Evolutionary conservation across 2,113 vertebrate species (phyloP), one percentile per base, ranked within the genome.

Genomic region (Colius striatus): DNA sequence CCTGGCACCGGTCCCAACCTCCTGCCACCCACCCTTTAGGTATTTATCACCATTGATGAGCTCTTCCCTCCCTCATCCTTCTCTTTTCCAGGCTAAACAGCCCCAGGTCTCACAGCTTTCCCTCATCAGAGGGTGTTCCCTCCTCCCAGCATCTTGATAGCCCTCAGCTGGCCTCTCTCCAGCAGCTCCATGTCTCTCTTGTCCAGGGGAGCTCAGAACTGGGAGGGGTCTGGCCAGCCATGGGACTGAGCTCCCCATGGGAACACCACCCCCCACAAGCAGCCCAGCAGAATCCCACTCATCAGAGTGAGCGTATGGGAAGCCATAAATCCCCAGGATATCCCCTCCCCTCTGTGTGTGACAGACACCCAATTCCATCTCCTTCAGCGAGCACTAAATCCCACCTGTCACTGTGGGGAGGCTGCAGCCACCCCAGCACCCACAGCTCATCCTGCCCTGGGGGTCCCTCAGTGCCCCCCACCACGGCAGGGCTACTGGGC

Each of bases 351-450:
- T 85, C 60, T 47, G 92, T 96, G 96, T 97, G 97, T 96, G 26
- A 97, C 98, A 97, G 97, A 96, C 97, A 97, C 82, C 66, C 92
- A 97, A 98, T 97, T 96, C 97, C 96, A 97, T 98, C 98, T 97
- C 95, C 97, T 97, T 93, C 10, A 12, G 90, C 87, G 97, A 91
- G 96, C 96, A 87, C 86, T 98, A 97, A 97, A 98, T 98, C 97
- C 95, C 2, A 9, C 80, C 74, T 5, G 55, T 79, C 77, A 55
- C 61, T 2, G 0, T 19, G 0, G 6, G 36, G 75, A 25, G 13
- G 58, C 74, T 65, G 53, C 0, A 13, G 83, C 73, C 38, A 8
- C 12, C 23, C 90, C 0, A 0, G 8, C 71, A 14, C n/a, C 48
- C 1, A 3, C 38, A 21, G n/a, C 36, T 9, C 0, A 1, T 15